These are phyloP conservation scores for Rhea americana DNA, from an alignment of 2,113 vertebrate species.

Conservation along the genomic window DNA sequence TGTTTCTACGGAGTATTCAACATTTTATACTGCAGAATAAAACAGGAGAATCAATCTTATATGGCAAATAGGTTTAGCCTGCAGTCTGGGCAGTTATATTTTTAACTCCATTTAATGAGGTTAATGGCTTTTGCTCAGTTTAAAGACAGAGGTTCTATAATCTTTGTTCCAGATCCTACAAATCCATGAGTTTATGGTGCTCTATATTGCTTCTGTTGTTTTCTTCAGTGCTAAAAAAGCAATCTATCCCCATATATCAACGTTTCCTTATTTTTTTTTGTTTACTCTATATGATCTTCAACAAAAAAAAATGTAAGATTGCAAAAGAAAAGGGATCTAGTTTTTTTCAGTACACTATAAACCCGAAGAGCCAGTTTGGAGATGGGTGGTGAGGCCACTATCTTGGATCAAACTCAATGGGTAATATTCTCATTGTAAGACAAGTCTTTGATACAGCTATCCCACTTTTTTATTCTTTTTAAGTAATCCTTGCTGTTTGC, in stretches of 20 bases:
- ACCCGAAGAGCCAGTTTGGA: neutral
- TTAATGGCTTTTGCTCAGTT: neutral
- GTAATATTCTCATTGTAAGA: neutral
- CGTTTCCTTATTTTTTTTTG: neutral
- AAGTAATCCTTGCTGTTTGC: neutral
- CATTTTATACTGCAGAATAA: neutral
- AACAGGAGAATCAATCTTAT: neutral
- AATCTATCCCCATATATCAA: neutral
- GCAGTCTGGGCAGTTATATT: neutral
- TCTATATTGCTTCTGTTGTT: neutral
- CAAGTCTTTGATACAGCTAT: neutral
- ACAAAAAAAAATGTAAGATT: neutral
- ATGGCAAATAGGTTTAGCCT: neutral
- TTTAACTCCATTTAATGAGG: neutral
- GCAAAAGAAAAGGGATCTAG: accelerated
- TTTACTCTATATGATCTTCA: neutral
- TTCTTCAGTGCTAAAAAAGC: neutral
- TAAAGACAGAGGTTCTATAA: neutral
- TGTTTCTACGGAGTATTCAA: neutral
- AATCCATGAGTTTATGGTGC: neutral
- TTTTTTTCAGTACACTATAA: neutral
- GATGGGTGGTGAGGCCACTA: neutral
- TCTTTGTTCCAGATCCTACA: neutral
- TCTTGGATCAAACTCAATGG: neutral
- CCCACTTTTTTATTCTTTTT: neutral